phyloP scores from a whole-genome alignment of 2,113 vertebrate species.

The Budorcas taxicolor region DNA sequence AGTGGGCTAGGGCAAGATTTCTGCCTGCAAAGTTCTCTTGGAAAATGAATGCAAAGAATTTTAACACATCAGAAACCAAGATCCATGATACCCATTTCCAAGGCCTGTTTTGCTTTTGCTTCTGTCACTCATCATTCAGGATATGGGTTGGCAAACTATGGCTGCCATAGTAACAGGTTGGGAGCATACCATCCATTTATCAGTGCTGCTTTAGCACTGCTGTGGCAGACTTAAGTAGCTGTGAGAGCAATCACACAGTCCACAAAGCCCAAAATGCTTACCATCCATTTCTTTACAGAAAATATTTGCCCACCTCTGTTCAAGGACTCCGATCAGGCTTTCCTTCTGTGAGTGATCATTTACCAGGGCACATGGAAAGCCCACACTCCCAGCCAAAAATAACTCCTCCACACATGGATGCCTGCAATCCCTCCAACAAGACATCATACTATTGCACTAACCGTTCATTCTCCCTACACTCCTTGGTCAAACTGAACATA shows the following conservation, averaged over 20 bases:
- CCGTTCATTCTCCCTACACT: neutral
- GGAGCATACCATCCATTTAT: fast-evolving
- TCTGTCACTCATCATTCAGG: neutral
- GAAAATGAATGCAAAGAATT: neutral
- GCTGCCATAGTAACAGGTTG: neutral
- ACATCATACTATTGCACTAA: neutral
- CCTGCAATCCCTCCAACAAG: neutral
- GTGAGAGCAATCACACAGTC: fast-evolving
- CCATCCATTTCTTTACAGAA: neutral
- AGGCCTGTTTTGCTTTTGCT: neutral
- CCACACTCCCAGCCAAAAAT: neutral
- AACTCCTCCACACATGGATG: neutral
- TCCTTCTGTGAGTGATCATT: too few species aligned
- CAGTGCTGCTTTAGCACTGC: neutral
- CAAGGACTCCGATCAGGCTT: neutral
- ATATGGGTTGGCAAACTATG: neutral
- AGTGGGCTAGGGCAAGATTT: neutral
- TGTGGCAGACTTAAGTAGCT: neutral
- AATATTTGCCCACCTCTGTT: neutral
- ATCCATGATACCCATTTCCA: neutral
- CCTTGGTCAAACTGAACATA: neutral
- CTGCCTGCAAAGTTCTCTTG: neutral
- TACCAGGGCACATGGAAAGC: neutral
- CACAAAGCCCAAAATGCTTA: neutral
- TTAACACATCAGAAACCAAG: neutral